Evolutionary conservation across 2,888 invertebrate species (phyloP).

Genomic region (Agrilus mali): DNA sequence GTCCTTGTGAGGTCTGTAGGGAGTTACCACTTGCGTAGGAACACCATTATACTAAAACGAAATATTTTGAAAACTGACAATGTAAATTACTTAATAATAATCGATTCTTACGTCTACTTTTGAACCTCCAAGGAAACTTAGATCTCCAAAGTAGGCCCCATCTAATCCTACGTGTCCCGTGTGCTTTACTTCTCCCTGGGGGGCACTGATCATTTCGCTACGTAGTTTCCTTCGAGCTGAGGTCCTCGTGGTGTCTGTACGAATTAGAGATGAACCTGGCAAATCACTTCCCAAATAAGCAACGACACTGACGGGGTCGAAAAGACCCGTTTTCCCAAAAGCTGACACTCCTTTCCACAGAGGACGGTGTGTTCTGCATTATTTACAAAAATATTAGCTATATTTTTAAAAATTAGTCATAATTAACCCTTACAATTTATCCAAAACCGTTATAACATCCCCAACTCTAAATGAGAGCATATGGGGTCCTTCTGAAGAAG

Average conservation of each 20-base stretch:
- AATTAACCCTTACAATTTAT: slow-evolving; percentile 49
- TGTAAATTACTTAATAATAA: not conserved
- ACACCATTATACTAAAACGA: slow-evolving; percentile 54
- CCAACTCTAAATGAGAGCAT: slow-evolving; percentile 74
- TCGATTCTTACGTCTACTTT: slow-evolving; percentile 27
- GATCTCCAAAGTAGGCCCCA: slow-evolving; percentile 94
- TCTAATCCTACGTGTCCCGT: slow-evolving; percentile 92
- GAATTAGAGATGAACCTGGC: slow-evolving; percentile 40
- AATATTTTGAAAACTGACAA: slow-evolving; percentile 4
- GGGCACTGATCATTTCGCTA: slow-evolving; percentile 91
- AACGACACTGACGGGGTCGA: slow-evolving; percentile 81
- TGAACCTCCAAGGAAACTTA: slow-evolving; percentile 57
- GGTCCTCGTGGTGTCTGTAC: slow-evolving; percentile 50
- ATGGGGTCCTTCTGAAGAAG: slow-evolving; percentile 39
- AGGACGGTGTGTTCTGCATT: slow-evolving; percentile 42
- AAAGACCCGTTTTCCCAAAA: slow-evolving; percentile 85
- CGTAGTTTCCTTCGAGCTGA: slow-evolving; percentile 51
- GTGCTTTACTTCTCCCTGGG: slow-evolving; percentile 94
- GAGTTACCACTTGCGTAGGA: slow-evolving; percentile 79
- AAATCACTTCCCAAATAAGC: slow-evolving; percentile 73
- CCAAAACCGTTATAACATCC: slow-evolving; percentile 85
- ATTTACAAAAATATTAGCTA: not conserved
- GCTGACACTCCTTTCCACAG: slow-evolving; percentile 87
- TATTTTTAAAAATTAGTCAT: slow-evolving; percentile 21
- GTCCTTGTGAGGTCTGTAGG: slow-evolving; percentile 81